Conservation (phyloP, 2,888 invertebrate species). For the Acanthococcus lagerstroemiae region DNA sequence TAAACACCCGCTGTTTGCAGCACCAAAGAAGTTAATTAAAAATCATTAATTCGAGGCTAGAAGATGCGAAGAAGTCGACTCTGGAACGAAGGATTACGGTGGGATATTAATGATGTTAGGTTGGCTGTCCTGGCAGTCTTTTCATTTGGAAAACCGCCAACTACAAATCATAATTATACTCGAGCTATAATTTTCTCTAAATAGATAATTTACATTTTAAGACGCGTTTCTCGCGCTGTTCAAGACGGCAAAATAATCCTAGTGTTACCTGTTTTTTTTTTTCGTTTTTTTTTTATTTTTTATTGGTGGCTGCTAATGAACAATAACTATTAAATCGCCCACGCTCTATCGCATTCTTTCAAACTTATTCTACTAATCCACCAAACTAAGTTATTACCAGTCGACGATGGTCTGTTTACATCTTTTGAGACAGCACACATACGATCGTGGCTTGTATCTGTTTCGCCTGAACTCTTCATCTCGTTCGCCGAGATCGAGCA, state of each 20-base stretch:
- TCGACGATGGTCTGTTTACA: conserved; percentile 25
- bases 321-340: conserved; percentile 30
- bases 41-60: conserved; percentile 29
- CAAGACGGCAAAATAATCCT: conserved; percentile 22
- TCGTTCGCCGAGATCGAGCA: not conserved
- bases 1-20: conserved; percentile 32
- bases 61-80: not conserved
- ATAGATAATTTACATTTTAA: conserved; percentile 32
- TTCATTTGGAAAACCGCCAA: conserved; percentile 32
- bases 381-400: conserved; percentile 26
- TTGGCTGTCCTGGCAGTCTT: conserved; percentile 31
- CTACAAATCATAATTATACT: conserved; percentile 32
- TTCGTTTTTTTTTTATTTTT: not conserved
- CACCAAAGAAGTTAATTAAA: conserved; percentile 31
- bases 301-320: conserved; percentile 22
- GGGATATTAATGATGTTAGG: conserved; percentile 30
- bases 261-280: conserved; percentile 21
- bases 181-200: conserved; percentile 31
- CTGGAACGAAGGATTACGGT: conserved; percentile 11
- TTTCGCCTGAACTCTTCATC: not conserved
- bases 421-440: conserved; percentile 15
- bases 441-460: conserved; percentile 3
- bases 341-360: conserved; percentile 21
- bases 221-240: conserved; percentile 29
- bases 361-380: conserved; percentile 25